These are phyloP conservation scores for Melinaea marsaeus DNA, from an alignment of 2,888 invertebrate species.

Conservation along the genomic window DNA sequence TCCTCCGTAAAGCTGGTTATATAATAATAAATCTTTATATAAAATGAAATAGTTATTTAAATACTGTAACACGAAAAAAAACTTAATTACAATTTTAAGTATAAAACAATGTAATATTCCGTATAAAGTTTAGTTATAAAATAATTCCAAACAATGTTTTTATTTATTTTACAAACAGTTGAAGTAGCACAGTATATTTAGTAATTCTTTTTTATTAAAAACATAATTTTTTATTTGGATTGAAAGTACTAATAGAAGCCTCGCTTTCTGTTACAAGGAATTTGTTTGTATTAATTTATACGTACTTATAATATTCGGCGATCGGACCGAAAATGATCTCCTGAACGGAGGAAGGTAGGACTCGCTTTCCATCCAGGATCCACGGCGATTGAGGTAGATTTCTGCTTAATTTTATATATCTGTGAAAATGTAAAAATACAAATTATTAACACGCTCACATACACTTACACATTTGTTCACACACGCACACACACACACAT, in stretches of 20 bases:
- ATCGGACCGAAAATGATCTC: conserved; percentile 88
- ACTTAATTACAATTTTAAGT: too few species aligned
- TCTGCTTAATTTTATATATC: conserved; percentile 92
- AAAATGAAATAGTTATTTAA: too few species aligned
- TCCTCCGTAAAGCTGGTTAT: conserved; percentile 41
- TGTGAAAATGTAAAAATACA: conserved; percentile 32
- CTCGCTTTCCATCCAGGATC: conserved; percentile 87
- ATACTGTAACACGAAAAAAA: too few species aligned
- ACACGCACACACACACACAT: too few species aligned
- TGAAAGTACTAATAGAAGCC: too few species aligned
- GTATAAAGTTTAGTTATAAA: too few species aligned
- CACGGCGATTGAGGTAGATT: conserved; percentile 96
- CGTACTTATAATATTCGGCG: conserved; percentile 78
- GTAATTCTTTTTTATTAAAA: too few species aligned
- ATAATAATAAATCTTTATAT: not conserved
- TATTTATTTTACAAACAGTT: conserved; percentile 45
- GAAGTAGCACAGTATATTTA: too few species aligned
- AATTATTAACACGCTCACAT: not conserved
- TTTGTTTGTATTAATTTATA: conserved; percentile 29
- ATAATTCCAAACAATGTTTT: not conserved
- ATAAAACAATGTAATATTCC: too few species aligned
- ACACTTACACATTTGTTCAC: not conserved
- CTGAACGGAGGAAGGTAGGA: conserved; percentile 92
- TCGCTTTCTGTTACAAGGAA: too few species aligned
- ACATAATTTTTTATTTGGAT: too few species aligned